A percentile compares a stretch with the other conserved stretches of the same genome.
Conservation (phyloP, 2,113 vertebrate genomes). For the Heterotis niloticus region DNA sequence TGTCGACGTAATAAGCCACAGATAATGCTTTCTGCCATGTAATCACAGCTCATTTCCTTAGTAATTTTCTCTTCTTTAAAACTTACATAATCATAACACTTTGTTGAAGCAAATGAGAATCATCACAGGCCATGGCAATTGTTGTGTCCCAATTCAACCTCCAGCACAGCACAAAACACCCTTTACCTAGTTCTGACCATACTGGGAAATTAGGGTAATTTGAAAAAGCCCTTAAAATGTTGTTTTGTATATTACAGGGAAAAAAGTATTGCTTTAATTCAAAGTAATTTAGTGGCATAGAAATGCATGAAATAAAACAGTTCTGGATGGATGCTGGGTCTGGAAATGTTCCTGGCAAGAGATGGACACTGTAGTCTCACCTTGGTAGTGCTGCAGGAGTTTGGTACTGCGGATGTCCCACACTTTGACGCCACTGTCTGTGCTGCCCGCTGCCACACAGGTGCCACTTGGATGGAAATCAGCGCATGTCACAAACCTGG, state of each 20-base stretch:
- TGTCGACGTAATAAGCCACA: constrained; percentile 7
- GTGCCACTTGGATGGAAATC: constrained; percentile 92
- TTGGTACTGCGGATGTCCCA: constrained; percentile 91
- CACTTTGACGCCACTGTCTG: constrained; percentile 88
- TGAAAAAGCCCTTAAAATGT: background rate
- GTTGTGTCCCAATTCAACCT: too few relatives aligned
- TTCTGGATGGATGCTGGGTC: background rate
- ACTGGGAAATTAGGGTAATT: background rate
- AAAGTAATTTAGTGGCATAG: background rate
- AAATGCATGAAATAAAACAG: background rate
- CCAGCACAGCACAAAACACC: background rate
- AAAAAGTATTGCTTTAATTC: background rate
- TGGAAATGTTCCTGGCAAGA: background rate
- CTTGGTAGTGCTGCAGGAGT: constrained; percentile 89
- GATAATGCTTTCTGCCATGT: background rate
- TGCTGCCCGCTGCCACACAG: constrained; percentile 78
- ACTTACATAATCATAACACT: background rate
- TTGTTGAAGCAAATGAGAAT: background rate
- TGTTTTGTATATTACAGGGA: background rate
- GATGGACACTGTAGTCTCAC: constrained; percentile 53
- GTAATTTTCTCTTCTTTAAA: background rate
- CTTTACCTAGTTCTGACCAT: background rate
- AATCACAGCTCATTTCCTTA: background rate
- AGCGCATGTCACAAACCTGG: constrained; percentile 80
- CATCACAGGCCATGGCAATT: too few relatives aligned